Base-by-base conservation (phyloP, 2,888 invertebrate genomes). In the Andrena flavipes region DNA sequence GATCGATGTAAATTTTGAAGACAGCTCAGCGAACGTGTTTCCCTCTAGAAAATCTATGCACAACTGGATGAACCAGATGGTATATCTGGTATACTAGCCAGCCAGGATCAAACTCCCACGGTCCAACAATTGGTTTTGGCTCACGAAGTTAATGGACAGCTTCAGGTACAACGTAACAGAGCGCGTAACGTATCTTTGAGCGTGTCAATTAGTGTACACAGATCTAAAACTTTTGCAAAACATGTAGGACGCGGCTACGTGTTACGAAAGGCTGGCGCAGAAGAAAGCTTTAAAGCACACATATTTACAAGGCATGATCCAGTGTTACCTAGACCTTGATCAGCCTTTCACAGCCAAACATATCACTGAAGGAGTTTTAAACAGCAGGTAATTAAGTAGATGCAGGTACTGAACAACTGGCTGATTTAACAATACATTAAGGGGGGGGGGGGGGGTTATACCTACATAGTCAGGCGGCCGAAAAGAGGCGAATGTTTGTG, bases 61-160 rank as follows among this genome's bases (percentile, higher is more conserved):
- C 95, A 97, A 80, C 93, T 99, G 82, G 97, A 98, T 93, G 99
- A 99, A 92, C 96, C 98, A 0, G 99, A 99, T 93, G 97, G 98
- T 10, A 97, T 99, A 0, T 96, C 97, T 84, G 99, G 97, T 93
- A 95, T 96, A 69, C 92, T 97, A 8, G 95, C 96, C 69, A 97
- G 97, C 16, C 95, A 97, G 84, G 96, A 98, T 90, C 95, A 96
- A 75, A 95, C 96, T 0, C 97, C 98, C 1, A 97, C 97, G 0
- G 94, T 98, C 2, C 96, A 97, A 76, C 98, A 99, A 92, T 95
- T 97, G 90, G 97, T 99, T 79, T 94, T 98, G 26, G 96, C 97
- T 10, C 97, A 98, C 93, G 97, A 98, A 90, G 96, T 98, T 54
- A 97, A 97, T 2, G 98, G 98, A 51, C 96, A 97, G 82, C 94